Evolutionary conservation across 2,888 invertebrate species (phyloP), one percentile per base, ranked within the genome.

Genomic region (Alsophila aescularia): DNA sequence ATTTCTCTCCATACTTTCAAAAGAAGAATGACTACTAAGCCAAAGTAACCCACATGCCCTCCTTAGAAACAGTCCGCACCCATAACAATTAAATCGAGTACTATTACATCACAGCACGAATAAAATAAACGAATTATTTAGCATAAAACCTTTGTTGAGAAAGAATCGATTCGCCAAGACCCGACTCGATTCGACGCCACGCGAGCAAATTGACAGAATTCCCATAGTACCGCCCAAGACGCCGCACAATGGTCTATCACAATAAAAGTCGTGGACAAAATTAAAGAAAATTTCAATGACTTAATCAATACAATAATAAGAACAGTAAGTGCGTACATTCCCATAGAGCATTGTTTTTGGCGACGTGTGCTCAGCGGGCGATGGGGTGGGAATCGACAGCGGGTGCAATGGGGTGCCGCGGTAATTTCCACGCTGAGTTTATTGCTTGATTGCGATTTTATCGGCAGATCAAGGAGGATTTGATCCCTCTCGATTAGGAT

Each of bases 371-470:
- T 50, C 85, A 44, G 66, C 82, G 85, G 86, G 77, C 60, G 66
- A 64, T 68, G 68, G 77, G 83, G 75, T 87, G 89, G 84, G 89
- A 89, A 89, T 82, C 75, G 81, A 83, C 87, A 85, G 87, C 60
- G 60, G 73, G 59, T 56, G 62, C 64, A 59, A 55, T 72, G 75
- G 81, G 82, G 84, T 80, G 83, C 79, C 69, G 64, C 62, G 76
- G 79, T 81, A 82, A 86, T 86, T 85, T 82, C 73, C 74, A 63
- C 70, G 70, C 75, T 77, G 36, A 55, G 55, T 56, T 83, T 81
- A 83, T 81, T 83, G 83, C 82, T 81, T 87, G 87, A 90, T 90
- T 86, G 87, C 85, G 89, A 90, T 90, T 88, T 89, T 90, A 90
- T 90, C 90, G 73, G 65, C 75, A 78, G 84, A 83, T 83, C 83